A percentile compares a stretch with the other conserved stretches of the same genome.
These are phyloP conservation scores for Cranoglanis bouderius DNA, from an alignment of 2,113 vertebrate genomes.

Conservation along the genomic window DNA sequence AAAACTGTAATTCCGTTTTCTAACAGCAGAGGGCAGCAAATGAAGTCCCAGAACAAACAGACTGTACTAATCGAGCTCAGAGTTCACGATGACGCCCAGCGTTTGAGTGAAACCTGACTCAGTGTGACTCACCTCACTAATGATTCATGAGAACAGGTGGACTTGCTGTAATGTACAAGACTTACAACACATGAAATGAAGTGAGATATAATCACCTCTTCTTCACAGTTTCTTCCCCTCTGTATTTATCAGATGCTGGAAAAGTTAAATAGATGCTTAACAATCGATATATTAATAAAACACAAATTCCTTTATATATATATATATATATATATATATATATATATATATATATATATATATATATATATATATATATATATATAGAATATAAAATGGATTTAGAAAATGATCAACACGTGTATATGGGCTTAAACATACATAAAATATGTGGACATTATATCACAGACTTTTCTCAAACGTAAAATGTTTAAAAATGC, in stretches of 20 bases:
- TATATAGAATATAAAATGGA: too few relatives aligned
- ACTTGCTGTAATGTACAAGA: conserved; percentile 12
- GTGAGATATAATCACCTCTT: neutral
- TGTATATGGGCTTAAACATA: too few relatives aligned
- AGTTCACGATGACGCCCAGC: neutral
- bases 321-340: too few relatives aligned
- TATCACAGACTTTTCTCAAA: too few relatives aligned
- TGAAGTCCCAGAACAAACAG: conserved; percentile 12
- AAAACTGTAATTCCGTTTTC: neutral
- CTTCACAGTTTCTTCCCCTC: neutral
- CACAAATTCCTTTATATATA: too few relatives aligned
- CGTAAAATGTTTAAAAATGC: too few relatives aligned
- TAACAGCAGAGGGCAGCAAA: conserved; percentile 40
- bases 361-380: too few relatives aligned
- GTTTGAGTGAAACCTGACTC: neutral
- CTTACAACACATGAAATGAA: conserved; percentile 12
- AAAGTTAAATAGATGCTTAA: neutral
- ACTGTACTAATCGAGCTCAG: conserved; percentile 43
- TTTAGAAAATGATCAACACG: too few relatives aligned
- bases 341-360: too few relatives aligned
- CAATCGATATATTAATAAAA: neutral
- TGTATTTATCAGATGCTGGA: neutral
- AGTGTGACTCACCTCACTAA: neutral
- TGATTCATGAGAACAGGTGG: conserved; percentile 51
- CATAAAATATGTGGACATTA: too few relatives aligned